These are phyloP conservation scores for Acanthosepion lycidas DNA, from an alignment of 2,888 invertebrate species.

Conservation along the genomic window DNA sequence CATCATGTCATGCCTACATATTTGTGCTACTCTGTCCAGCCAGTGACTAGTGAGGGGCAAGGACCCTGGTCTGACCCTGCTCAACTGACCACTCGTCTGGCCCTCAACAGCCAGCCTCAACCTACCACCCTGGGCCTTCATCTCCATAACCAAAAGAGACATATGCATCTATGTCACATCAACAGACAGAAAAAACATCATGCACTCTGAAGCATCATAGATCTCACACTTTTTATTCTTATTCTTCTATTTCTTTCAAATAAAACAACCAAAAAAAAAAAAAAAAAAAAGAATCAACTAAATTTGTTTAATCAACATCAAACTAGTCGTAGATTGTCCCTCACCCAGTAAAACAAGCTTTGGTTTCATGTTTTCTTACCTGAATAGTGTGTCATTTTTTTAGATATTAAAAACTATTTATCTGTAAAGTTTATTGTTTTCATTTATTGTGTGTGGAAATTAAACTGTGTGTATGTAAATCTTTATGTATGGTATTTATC, in stretches of 20 bases:
- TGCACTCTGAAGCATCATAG: not conserved
- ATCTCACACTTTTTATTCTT: constrained; percentile 11
- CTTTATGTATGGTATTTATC: too few species aligned
- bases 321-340: not conserved
- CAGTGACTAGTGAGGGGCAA: constrained; percentile 33
- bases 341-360: not conserved
- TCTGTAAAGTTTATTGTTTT: not conserved
- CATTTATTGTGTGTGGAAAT: not conserved
- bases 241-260: not conserved
- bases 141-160: not conserved
- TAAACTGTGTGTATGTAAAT: not conserved
- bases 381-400: not conserved
- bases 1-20: not conserved
- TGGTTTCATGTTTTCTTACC: not conserved
- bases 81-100: constrained; percentile 22
- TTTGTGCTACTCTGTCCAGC: constrained; percentile 33
- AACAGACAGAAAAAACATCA: constrained; percentile 10
- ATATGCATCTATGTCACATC: not conserved
- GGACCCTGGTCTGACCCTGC: not conserved
- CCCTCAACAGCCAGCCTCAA: not conserved
- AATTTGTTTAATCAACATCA: not conserved
- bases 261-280: not conserved
- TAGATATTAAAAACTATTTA: constrained; percentile 22
- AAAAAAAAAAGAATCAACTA: not conserved
- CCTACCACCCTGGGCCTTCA: constrained; percentile 33